phyloP scores from a whole-genome alignment of 1,140 invertebrate genomes.

The Calliphora vicina region DNA sequence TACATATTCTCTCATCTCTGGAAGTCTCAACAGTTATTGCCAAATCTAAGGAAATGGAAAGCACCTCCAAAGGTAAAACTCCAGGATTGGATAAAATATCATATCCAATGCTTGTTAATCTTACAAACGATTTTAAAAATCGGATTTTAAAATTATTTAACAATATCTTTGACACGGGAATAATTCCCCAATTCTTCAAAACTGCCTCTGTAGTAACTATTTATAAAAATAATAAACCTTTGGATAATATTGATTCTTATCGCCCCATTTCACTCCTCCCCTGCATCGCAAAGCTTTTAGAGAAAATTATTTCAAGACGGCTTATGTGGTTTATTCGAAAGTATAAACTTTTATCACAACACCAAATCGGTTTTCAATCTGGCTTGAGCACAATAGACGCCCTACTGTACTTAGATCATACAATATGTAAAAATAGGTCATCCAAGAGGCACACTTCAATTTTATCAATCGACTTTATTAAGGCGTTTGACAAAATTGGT shows the following conservation, averaged over 20 bases:
- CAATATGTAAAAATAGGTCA: background rate
- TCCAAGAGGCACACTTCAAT: background rate
- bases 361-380: background rate
- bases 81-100: background rate
- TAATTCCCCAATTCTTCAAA: background rate
- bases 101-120: background rate
- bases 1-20: background rate
- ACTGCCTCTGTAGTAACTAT: background rate
- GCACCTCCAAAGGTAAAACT: background rate
- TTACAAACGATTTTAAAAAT: background rate
- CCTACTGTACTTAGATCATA: background rate
- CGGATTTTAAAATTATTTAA: background rate
- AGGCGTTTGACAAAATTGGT: background rate
- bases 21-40: background rate
- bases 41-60: background rate
- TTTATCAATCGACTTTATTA: background rate
- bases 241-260: background rate
- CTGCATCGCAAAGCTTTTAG: background rate
- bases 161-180: background rate
- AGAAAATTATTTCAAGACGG: background rate
- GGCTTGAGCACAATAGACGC: background rate
- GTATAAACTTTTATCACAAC: background rate
- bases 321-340: background rate
- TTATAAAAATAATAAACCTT: background rate
- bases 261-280: background rate